Base-by-base conservation (phyloP, 1,140 invertebrate genomes). In the Ceratosolen fusciceps region DNA sequence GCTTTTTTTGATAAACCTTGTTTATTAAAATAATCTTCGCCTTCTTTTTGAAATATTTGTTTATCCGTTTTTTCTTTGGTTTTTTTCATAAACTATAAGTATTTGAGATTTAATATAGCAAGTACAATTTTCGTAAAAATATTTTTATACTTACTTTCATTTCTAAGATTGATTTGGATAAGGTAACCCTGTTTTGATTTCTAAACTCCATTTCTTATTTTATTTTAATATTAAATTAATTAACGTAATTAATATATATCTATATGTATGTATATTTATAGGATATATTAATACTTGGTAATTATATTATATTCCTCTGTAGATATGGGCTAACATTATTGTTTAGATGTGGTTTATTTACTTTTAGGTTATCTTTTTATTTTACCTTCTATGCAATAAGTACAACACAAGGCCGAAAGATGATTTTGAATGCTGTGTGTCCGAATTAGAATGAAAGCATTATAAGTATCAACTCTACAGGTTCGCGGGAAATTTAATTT, bases 11-110 rank as follows among this genome's bases (percentile, higher is more conserved):
- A 90, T 90, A 89, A 91, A 92, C 77, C 82, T 87, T 84, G 70
- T 88, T 84, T 92, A 84, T 92, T 95, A 94, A 88, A 94, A 89
- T 86, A 91, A 87, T 88, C 91, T 88, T 92, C 93, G 81, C 92
- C 93, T 91, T 94, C 94, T 82, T 93, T 92, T 86, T 95, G 94
- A 89, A 94, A 94, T 60, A 92, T 85, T 88, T 96, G 93, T 85
- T 94, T 93, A 82, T 95, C 93, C 19, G 95, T 92, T 86, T 95
- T 94, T 62, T 96, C 94, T 90, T 96, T 97, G 49, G 95, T 96
- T 85, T 93, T 93, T 88, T 96, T 95, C 96, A 98, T 98, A 89
- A 98, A 98, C 92, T 94, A 81, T 39, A 87, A 65, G 34, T 67
- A 37, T 62, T 73, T 12, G 54, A 52, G 65, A 74, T 39, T 58